Evolutionary conservation across 2,113 vertebrate species (phyloP), one percentile per base, ranked within the genome.

Genomic region (Aspiorhynchus laticeps): DNA sequence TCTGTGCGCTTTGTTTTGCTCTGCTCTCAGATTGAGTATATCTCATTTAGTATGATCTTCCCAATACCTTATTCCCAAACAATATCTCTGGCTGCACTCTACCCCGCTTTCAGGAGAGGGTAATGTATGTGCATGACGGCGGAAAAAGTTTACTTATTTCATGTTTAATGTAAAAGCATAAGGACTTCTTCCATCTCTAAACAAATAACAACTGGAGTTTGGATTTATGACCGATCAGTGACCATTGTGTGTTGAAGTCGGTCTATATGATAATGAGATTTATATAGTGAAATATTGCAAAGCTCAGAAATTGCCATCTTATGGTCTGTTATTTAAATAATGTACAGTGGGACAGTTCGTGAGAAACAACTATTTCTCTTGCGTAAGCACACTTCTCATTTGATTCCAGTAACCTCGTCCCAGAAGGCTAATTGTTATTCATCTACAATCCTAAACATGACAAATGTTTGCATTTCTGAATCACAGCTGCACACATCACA

Each of bases 141-240:
- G 53, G 43, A 85, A 76, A 67, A 48, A 85, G 24, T 80, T 82
- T 21, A 81, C 59, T 82, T 76, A 76, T 82, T 81, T 85, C 38
- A 83, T 85, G 78, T 87, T 89, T 89, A 82, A 87, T 85, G 76
- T 83, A 87, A 85, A 83, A 85, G 77, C 24, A 7, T 48, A 65
- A 76, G 26, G 53, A 75, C 28, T 31, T 28, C 56, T 21, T 75
- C 48, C 43, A 75, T 76, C 69, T 75, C 38, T 26, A 51, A 83
- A 79, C 69, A 79, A 86, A 78, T 83, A 74, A 28, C 75, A 14
- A 63, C 61, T 86, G n/a, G 56, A 80, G 80, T 65, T 86, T 43
- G n/a, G 7, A n/a, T 71, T 33, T 31, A 38, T 61, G 43, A 78
- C 61, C 11, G 71, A 83, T 71, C 26, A 65, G 48, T 80, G 67